Conservation (phyloP, 2,888 invertebrate species). For the Allolobophora icterica region DNA sequence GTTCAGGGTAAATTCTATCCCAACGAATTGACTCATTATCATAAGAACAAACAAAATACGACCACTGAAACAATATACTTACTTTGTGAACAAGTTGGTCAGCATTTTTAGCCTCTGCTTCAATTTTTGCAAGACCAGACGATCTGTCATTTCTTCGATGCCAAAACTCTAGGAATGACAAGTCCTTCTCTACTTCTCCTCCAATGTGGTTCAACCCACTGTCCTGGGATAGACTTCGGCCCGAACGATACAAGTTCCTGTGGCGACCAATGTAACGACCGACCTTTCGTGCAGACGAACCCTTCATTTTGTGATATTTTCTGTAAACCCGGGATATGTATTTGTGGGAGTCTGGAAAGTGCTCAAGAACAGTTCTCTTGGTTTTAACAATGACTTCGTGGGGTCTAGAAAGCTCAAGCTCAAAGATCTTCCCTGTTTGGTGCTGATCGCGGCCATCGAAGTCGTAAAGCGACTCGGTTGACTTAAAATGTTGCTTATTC, state of each 20-base stretch:
- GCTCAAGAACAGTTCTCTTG: not conserved
- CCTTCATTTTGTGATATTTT: slow-evolving; percentile 8
- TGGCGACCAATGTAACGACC: not conserved
- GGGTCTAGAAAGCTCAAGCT: not conserved
- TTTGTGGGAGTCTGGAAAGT: not conserved
- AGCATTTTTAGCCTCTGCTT: not conserved
- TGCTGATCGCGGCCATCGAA: not conserved
- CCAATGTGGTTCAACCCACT: not conserved
- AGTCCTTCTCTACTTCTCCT: not conserved
- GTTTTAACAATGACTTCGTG: not conserved
- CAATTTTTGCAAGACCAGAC: not conserved
- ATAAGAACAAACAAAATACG: not conserved
- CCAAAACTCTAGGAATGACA: too few relatives aligned
- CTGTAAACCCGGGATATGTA: not conserved
- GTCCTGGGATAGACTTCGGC: not conserved
- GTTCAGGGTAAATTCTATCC: too few relatives aligned
- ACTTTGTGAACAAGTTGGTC: not conserved
- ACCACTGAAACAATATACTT: not conserved
- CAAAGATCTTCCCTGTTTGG: not conserved
- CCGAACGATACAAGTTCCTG: not conserved
- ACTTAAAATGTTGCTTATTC: not conserved
- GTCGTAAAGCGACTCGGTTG: not conserved
- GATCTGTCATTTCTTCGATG: not conserved
- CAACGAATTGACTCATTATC: not conserved
- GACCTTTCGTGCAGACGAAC: not conserved